Conservation (phyloP, 2,797 vertebrate genomes). For the Sebastes taczanowskii region DNA sequence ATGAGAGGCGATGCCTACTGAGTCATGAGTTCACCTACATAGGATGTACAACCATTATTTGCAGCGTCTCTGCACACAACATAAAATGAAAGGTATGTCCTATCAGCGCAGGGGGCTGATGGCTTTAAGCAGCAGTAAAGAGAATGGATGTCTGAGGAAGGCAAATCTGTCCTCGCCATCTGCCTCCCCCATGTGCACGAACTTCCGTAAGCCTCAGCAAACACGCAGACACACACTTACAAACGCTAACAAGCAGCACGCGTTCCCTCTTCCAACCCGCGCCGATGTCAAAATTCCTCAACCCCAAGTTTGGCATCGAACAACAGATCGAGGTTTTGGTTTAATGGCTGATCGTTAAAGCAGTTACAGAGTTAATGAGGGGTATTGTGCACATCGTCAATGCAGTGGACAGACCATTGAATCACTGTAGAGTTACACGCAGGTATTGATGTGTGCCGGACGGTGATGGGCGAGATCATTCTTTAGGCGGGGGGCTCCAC, state of each 20-base stretch:
- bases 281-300: constrained; percentile 5
- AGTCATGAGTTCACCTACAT: background rate
- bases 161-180: constrained; percentile 78
- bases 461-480: background rate
- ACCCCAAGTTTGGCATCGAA: background rate
- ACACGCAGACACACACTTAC: constrained; percentile 42
- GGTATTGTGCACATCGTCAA: constrained; percentile 27
- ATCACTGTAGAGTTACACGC: constrained; percentile 26
- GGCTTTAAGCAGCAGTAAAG: constrained; percentile 46
- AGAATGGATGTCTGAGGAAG: constrained; percentile 57
- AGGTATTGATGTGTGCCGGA: constrained; percentile 37
- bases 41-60: constrained; percentile 10
- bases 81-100: constrained; percentile 24
- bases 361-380: constrained; percentile 47
- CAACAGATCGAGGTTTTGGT: constrained; percentile 6
- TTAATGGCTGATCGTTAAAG: constrained; percentile 29
- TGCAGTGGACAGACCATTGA: constrained; percentile 23
- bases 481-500: background rate
- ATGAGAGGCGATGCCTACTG: background rate
- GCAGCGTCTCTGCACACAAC: background rate
- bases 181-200: constrained; percentile 64
- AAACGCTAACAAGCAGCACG: constrained; percentile 28
- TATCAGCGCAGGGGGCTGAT: constrained; percentile 28
- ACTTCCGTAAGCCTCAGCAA: constrained; percentile 61
- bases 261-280: background rate